Percentiles rank a stretch among this genome's conserved stretches.
Evolutionary conservation across 2,797 vertebrate genomes (phyloP).

Genomic region (Heteromormyrus szaboi): DNA sequence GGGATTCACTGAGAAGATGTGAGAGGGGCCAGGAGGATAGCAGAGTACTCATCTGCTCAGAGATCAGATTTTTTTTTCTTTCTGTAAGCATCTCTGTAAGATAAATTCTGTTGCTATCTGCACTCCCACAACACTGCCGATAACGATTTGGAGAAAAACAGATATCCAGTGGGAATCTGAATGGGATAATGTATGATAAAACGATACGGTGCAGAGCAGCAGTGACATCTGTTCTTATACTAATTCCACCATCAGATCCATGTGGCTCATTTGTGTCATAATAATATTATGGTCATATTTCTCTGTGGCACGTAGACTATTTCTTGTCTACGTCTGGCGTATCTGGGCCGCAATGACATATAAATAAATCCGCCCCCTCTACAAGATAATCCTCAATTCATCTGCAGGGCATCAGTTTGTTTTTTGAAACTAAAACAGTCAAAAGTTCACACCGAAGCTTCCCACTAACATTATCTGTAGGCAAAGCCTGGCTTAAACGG

Average conservation of each 20-base stretch:
- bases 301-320: not conserved
- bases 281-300: conserved; percentile 7
- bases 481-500: not conserved
- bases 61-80: not conserved
- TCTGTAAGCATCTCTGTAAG: not conserved
- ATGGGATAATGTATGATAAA: not conserved
- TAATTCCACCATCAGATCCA: not conserved
- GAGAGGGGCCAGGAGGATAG: not conserved
- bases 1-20: not conserved
- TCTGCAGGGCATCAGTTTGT: not conserved
- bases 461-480: not conserved
- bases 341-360: not conserved
- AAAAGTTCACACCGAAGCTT: not conserved
- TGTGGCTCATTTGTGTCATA: not conserved
- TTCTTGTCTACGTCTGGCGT: not conserved
- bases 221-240: not conserved
- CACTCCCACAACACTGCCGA: not conserved
- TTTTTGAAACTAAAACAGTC: not conserved
- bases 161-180: not conserved
- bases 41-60: not conserved
- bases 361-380: not conserved
- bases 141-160: not conserved
- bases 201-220: not conserved
- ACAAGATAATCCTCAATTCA: not conserved
- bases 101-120: not conserved